A percentile compares a stretch with the other conserved stretches of the same genome.
Evolutionary conservation across 1,140 invertebrate genomes (phyloP).

Genomic region (Drosophila quadrilineata): DNA sequence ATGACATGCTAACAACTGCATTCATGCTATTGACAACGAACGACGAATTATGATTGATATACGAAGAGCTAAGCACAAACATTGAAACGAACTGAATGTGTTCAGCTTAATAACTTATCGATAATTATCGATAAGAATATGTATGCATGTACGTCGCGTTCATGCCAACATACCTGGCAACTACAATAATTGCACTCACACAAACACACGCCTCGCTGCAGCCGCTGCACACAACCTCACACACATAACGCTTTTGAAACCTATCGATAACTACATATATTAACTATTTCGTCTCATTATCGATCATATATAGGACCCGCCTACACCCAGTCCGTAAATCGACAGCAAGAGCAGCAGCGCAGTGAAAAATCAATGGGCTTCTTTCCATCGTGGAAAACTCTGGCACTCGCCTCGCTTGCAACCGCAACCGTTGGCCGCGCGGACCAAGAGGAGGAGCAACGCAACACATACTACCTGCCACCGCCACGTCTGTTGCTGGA

Average conservation of each 20-base stretch:
- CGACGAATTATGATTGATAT: too few species aligned
- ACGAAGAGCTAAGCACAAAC: too few species aligned
- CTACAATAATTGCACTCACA: conserved; percentile 13
- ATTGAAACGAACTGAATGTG: too few species aligned
- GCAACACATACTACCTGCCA: conserved; percentile 55
- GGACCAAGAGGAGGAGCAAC: conserved; percentile 33
- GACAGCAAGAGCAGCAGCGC: conserved; percentile 40
- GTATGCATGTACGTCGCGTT: background rate
- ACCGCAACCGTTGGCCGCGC: conserved; percentile 39
- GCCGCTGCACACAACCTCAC: conserved; percentile 25
- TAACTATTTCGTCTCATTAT: background rate
- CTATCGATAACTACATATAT: background rate
- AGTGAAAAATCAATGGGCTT: conserved; percentile 68
- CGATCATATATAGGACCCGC: conserved; percentile 39
- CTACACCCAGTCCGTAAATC: conserved; percentile 34
- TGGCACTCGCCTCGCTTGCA: conserved; percentile 67
- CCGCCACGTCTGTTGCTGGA: conserved; percentile 66
- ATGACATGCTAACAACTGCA: too few species aligned
- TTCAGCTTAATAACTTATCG: too few species aligned
- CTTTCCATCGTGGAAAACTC: conserved; percentile 75
- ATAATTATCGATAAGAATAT: conserved; percentile 4
- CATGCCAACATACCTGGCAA: conserved; percentile 18
- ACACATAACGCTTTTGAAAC: background rate
- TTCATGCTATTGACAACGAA: too few species aligned
- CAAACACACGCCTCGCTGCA: conserved; percentile 44